Conservation (phyloP, 2,888 invertebrate genomes). For the Clostera curtula region DNA sequence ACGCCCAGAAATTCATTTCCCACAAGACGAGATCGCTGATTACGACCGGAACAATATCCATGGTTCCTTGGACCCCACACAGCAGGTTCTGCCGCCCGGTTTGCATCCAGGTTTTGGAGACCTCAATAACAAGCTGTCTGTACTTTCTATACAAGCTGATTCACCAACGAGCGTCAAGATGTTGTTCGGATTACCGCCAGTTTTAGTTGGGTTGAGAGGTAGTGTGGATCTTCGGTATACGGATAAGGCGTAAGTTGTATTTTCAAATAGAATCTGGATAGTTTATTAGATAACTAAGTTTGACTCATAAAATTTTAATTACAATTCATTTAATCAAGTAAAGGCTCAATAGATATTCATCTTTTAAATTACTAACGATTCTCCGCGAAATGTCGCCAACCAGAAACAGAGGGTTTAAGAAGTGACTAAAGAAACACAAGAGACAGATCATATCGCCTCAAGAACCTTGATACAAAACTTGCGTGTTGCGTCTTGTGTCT, state of each 20-base stretch:
- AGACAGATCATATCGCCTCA: no score
- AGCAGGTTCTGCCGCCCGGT: constrained; percentile 39
- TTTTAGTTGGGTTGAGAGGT: constrained; percentile 89
- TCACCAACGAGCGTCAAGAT: constrained; percentile 87
- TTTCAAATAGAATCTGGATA: background rate
- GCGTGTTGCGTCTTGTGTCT: no score
- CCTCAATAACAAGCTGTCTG: constrained; percentile 63
- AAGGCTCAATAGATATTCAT: no score
- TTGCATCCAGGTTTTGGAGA: constrained; percentile 44
- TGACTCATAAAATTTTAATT: background rate
- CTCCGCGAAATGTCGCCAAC: no score
- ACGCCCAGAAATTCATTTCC: constrained; percentile 53
- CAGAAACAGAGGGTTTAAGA: no score
- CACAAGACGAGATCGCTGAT: constrained; percentile 48
- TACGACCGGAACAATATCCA: constrained; percentile 55
- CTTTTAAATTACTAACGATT: no score
- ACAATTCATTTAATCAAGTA: no score
- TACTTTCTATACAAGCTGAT: constrained; percentile 81
- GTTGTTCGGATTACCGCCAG: constrained; percentile 86
- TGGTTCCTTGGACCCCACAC: constrained; percentile 33
- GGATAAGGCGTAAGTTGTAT: constrained; percentile 78
- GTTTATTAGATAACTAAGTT: no score
- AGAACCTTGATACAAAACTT: no score
- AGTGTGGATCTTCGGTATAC: constrained; percentile 92
- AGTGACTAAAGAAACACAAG: no score